Conservation (phyloP, 2,113 vertebrate species). For the Thamnaconus septentrionalis region DNA sequence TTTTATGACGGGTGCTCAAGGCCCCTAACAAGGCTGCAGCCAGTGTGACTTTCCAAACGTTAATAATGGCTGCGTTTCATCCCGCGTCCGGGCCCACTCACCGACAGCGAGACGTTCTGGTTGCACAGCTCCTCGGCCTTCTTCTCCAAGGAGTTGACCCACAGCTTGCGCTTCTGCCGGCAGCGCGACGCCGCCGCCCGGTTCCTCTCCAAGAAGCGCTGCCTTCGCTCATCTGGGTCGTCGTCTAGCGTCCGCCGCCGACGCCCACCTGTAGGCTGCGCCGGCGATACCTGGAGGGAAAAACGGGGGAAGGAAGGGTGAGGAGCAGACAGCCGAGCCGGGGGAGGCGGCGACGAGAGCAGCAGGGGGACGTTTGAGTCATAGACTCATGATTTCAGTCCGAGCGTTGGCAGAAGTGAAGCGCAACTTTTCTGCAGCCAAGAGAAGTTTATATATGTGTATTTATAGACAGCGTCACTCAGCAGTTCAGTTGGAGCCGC, state of each 20-base stretch:
- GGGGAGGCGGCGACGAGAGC: conserved; percentile 19
- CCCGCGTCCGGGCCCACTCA: conserved; percentile 70
- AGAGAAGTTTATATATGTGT: too few relatives aligned
- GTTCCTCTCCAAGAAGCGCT: conserved; percentile 95
- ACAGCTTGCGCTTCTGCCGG: conserved; percentile 94
- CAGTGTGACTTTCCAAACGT: not conserved
- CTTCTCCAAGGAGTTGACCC: conserved; percentile 94
- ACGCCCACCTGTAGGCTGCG: conserved; percentile 91
- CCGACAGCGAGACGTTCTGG: conserved; percentile 93
- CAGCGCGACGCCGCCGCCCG: conserved; percentile 93
- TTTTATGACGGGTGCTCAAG: conserved; percentile 5
- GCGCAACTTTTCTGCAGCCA: conserved; percentile 1
- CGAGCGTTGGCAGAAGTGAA: conserved; percentile 12
- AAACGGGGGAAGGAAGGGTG: conserved; percentile 10
- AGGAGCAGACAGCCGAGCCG: not conserved
- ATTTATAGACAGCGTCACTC: too few relatives aligned
- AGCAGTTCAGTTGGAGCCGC: too few relatives aligned
- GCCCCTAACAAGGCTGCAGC: not conserved
- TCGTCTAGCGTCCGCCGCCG: conserved; percentile 86
- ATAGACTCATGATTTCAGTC: conserved; percentile 30
- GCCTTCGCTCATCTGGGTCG: conserved; percentile 92
- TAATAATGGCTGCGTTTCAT: not conserved
- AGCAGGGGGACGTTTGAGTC: conserved; percentile 62
- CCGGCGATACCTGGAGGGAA: conserved; percentile 87
- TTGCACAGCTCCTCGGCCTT: conserved; percentile 93